Evolutionary conservation across 2,888 invertebrate species (phyloP).

Genomic region (Liopterus haemorrhoidalis): DNA sequence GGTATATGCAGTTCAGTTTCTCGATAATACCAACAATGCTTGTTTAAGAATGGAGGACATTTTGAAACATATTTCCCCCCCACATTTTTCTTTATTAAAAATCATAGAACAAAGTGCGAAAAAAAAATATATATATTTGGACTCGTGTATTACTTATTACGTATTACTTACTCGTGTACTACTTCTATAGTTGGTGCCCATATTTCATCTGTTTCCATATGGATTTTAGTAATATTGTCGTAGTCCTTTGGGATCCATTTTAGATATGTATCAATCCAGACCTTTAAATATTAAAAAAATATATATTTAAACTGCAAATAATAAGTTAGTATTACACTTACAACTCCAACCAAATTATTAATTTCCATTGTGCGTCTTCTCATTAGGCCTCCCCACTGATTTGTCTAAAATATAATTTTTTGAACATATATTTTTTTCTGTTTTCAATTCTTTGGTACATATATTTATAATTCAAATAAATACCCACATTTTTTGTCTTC

Average conservation of each 20-base stretch:
- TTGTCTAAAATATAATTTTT: too few species aligned
- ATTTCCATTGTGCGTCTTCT: neutral
- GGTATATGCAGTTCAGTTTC: too few species aligned
- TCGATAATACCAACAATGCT: too few species aligned
- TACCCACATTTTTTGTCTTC: too few species aligned
- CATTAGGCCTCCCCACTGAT: too few species aligned
- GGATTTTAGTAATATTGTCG: conserved; percentile 9
- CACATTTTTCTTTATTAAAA: neutral
- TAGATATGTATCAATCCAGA: conserved; percentile 18
- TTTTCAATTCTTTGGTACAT: too few species aligned
- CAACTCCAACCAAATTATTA: conserved; percentile 15
- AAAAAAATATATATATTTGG: neutral
- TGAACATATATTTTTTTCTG: too few species aligned
- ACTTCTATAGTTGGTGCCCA: conserved; percentile 16
- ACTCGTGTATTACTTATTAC: neutral
- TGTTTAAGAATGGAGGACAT: too few species aligned
- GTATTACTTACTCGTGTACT: conserved; percentile 13
- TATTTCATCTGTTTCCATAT: conserved; percentile 10
- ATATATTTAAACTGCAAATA: neutral
- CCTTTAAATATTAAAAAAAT: conserved; percentile 7
- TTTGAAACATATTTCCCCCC: too few species aligned
- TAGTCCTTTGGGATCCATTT: conserved; percentile 17
- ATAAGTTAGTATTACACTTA: conserved; percentile 6
- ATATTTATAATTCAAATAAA: too few species aligned
- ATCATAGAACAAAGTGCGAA: neutral